These are phyloP conservation scores for Erithacus rubecula DNA, from an alignment of 2,797 vertebrate species.

Conservation along the genomic window DNA sequence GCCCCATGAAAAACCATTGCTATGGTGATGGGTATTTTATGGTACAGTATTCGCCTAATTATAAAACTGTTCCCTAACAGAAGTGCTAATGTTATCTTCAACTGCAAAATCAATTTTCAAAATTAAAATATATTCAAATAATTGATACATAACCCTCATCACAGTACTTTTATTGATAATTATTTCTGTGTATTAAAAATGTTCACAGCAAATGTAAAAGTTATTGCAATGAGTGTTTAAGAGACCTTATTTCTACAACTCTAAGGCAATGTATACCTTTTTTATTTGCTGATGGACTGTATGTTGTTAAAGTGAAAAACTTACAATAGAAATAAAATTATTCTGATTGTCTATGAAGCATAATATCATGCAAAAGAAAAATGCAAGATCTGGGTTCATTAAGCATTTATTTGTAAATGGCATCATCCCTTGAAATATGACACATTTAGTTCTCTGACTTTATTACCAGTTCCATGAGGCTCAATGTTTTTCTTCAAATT, in stretches of 20 bases:
- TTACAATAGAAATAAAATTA: constrained; percentile 48
- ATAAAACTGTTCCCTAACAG: constrained; percentile 48
- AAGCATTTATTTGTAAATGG: constrained; percentile 51
- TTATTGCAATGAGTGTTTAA: constrained; percentile 7
- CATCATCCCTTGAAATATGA: neutral
- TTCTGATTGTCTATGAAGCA: neutral
- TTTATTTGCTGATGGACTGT: neutral
- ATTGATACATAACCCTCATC: constrained; percentile 14
- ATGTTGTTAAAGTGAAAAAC: constrained; percentile 5
- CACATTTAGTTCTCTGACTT: neutral
- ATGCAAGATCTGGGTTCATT: constrained; percentile 25
- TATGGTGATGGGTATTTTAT: constrained; percentile 66
- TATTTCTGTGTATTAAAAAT: constrained; percentile 47
- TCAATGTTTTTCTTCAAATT: constrained; percentile 52
- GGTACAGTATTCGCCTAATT: constrained; percentile 40
- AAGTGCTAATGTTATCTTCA: constrained; percentile 3
- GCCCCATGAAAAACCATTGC: constrained; percentile 58
- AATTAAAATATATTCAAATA: constrained; percentile 34
- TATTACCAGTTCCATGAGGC: neutral
- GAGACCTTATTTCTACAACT: constrained; percentile 9
- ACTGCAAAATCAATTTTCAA: constrained; percentile 42
- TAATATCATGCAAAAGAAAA: neutral
- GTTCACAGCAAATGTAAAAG: constrained; percentile 2
- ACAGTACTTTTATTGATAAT: constrained; percentile 24
- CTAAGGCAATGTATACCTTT: neutral